These are phyloP conservation scores for Brachyalestes nurse DNA, from an alignment of 2,797 vertebrate species.

Conservation along the genomic window DNA sequence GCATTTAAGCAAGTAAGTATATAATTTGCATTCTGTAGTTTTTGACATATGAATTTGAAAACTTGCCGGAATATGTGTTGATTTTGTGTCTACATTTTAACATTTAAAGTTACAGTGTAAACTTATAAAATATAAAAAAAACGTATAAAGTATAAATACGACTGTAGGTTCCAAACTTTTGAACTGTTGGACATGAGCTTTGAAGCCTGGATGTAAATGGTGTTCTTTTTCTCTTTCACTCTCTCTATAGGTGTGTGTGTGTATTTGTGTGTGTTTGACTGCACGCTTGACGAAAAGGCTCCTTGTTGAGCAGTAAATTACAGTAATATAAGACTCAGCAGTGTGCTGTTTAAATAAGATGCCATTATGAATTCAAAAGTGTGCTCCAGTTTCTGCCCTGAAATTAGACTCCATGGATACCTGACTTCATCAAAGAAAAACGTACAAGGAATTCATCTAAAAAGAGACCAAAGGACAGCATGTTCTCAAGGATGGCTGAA, in stretches of 20 bases:
- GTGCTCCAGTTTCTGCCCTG: constrained; percentile 72
- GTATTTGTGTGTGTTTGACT: constrained; percentile 16
- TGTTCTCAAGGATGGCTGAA: not conserved
- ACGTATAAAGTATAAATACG: too few relatives aligned
- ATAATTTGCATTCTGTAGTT: too few relatives aligned
- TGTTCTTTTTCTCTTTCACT: constrained; percentile 1
- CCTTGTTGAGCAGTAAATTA: constrained; percentile 77
- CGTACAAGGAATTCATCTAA: constrained; percentile 52
- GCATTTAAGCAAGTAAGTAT: too few relatives aligned
- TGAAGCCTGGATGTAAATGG: too few relatives aligned
- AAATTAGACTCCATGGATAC: constrained; percentile 71
- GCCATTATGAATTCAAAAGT: constrained; percentile 78
- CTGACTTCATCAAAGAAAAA: constrained; percentile 59
- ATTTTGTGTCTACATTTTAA: too few relatives aligned
- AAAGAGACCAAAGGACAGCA: not conserved
- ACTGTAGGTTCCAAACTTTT: too few relatives aligned
- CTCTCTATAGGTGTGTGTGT: constrained; percentile 27
- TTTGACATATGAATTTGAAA: too few relatives aligned
- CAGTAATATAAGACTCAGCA: constrained; percentile 65
- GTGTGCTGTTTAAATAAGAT: constrained; percentile 71
- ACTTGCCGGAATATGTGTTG: too few relatives aligned
- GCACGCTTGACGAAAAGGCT: constrained; percentile 45
- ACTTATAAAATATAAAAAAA: too few relatives aligned
- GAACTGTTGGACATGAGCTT: too few relatives aligned
- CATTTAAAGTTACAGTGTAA: too few relatives aligned